These are phyloP conservation scores for Hippopotamus amphibius DNA, from an alignment of 2,113 vertebrate species.

Conservation along the genomic window DNA sequence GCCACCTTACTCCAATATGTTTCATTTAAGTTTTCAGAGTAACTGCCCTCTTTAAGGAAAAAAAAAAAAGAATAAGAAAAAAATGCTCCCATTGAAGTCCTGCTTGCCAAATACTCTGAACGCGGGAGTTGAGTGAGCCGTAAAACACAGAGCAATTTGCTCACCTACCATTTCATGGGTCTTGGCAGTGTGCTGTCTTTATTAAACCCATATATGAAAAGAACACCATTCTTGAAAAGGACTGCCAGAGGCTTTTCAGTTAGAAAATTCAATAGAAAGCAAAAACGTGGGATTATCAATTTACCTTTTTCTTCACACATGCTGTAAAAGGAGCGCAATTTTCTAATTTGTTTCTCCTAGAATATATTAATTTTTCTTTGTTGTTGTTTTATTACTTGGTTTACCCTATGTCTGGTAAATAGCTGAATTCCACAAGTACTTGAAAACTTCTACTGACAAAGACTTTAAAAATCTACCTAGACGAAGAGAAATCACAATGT, in stretches of 20 bases:
- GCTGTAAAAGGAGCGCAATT: background rate
- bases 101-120: conserved; percentile 57
- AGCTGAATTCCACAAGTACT: background rate
- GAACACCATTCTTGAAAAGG: conserved; percentile 50
- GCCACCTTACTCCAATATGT: background rate
- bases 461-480: background rate
- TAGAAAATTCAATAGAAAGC: conserved; percentile 63
- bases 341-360: conserved; percentile 40
- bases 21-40: conserved; percentile 57
- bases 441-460: background rate
- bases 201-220: conserved; percentile 69
- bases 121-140: background rate
- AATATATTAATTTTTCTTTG: background rate
- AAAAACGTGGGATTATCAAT: background rate
- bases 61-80: background rate
- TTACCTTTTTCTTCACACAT: background rate
- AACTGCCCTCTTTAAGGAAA: background rate
- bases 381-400: background rate
- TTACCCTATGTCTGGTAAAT: background rate
- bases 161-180: background rate
- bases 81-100: background rate
- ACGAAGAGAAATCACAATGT: background rate
- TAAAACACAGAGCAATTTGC: conserved; percentile 52
- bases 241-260: background rate
- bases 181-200: conserved; percentile 28